Percentiles rank a stretch among this genome's conserved stretches.
These are phyloP conservation scores for Miichthys miiuy DNA, from an alignment of 2,797 vertebrate genomes.

Conservation along the genomic window DNA sequence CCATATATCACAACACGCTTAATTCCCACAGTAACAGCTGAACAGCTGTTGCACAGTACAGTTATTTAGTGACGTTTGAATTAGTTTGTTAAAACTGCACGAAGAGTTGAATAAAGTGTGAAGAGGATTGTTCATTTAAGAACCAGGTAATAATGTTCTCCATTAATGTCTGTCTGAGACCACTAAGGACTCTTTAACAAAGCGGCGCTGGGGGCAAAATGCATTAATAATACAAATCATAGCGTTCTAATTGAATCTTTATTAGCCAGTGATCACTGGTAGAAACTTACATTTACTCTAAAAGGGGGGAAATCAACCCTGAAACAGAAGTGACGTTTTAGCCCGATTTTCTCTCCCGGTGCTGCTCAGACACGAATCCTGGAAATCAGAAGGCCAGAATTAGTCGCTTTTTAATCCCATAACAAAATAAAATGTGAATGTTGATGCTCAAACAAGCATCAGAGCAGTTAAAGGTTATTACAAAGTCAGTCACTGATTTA, in stretches of 20 bases:
- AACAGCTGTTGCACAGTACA: background rate
- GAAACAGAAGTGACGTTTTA: slow-evolving; percentile 1
- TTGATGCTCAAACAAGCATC: slow-evolving; percentile 33
- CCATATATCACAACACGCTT: no score
- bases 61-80: background rate
- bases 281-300: background rate
- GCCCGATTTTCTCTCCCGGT: background rate
- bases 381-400: slow-evolving; percentile 4
- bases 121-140: slow-evolving; percentile 32
- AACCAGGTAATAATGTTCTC: slow-evolving; percentile 21
- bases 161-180: slow-evolving; percentile 19
- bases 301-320: slow-evolving; percentile 25
- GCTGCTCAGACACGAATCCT: background rate
- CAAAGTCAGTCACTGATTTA: slow-evolving; percentile 49
- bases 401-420: slow-evolving; percentile 17
- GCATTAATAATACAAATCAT: slow-evolving; percentile 55
- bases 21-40: no score
- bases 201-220: slow-evolving; percentile 35
- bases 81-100: background rate
- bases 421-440: slow-evolving; percentile 40
- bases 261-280: slow-evolving; percentile 19
- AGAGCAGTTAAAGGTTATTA: slow-evolving; percentile 37
- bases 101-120: slow-evolving; percentile 3
- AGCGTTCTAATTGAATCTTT: slow-evolving; percentile 27
- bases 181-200: slow-evolving; percentile 42